Conservation (phyloP, 2,888 invertebrate genomes). For the Morpho deidamia region DNA sequence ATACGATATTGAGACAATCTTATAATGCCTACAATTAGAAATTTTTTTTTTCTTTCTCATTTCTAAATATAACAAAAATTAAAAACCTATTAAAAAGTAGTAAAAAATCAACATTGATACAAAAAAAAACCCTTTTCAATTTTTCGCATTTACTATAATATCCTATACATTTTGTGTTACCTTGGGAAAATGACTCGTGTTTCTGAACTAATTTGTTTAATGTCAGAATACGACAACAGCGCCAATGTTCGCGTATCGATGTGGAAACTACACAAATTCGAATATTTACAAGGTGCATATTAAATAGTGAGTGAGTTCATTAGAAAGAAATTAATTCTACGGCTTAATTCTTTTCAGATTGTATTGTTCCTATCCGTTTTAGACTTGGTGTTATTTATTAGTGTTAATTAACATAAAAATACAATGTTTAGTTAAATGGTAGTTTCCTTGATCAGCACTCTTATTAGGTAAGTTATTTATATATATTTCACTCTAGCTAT, state of each 20-base stretch:
- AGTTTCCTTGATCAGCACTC: neutral
- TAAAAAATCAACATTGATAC: no score
- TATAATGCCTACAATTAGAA: no score
- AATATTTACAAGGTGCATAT: slow-evolving; percentile 18
- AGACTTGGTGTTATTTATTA: neutral
- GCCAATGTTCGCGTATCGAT: slow-evolving; percentile 6
- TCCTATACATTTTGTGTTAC: no score
- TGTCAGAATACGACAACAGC: slow-evolving; percentile 16
- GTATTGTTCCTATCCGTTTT: slow-evolving; percentile 11
- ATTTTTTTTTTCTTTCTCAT: no score
- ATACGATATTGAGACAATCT: no score
- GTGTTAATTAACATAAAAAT: neutral
- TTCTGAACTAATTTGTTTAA: slow-evolving; percentile 15
- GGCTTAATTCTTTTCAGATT: slow-evolving; percentile 7
- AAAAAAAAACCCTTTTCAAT: no score
- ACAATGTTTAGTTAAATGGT: neutral
- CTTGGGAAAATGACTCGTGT: neutral
- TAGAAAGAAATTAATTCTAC: slow-evolving; percentile 12
- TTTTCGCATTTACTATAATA: no score
- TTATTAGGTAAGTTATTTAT: neutral
- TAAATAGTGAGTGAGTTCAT: slow-evolving; percentile 7
- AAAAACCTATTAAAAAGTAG: no score
- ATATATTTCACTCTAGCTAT: no score
- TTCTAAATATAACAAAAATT: no score
- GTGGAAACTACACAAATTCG: slow-evolving; percentile 16